Conservation (phyloP, 2,888 invertebrate species). For the Sinohyriopsis cumingii region DNA sequence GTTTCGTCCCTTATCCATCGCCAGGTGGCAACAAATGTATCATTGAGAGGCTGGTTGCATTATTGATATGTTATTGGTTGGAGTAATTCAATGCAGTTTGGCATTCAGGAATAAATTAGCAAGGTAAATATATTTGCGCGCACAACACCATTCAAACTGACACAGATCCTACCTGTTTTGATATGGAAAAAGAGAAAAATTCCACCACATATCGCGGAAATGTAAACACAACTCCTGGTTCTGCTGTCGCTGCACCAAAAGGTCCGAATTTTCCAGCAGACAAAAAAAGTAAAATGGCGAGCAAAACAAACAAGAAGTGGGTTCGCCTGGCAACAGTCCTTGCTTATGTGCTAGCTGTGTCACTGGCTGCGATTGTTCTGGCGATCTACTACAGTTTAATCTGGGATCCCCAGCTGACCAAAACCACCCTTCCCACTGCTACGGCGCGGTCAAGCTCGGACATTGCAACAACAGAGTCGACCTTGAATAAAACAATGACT, state of each 20-base stretch:
- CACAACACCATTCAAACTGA: too few species aligned
- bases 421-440: slow-evolving; percentile 32
- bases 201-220: slow-evolving; percentile 50
- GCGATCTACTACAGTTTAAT: slow-evolving; percentile 95
- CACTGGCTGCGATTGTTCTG: slow-evolving; percentile 92
- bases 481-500: slow-evolving; percentile 22
- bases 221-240: slow-evolving; percentile 15
- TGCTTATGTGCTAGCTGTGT: slow-evolving; percentile 94
- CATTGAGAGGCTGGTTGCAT: slow-evolving; percentile 2
- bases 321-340: slow-evolving; percentile 93
- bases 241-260: slow-evolving; percentile 38
- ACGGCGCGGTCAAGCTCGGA: slow-evolving; percentile 13
- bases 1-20: slow-evolving; percentile 34
- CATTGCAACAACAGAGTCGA: slow-evolving; percentile 13
- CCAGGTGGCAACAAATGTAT: slow-evolving; percentile 23
- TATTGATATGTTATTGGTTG: too few species aligned
- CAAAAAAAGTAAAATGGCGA: slow-evolving; percentile 67
- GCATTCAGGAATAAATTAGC: too few species aligned
- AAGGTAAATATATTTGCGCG: too few species aligned
- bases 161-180: slow-evolving; percentile 2
- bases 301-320: slow-evolving; percentile 80
- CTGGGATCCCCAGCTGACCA: slow-evolving; percentile 84
- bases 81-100: too few species aligned
- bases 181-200: slow-evolving; percentile 56
- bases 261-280: slow-evolving; percentile 57